Percentiles rank a stretch among this genome's conserved stretches.
phyloP scores from a whole-genome alignment of 30 jellyfish, hydroid and myxozoan species.

The Aurelia sp. region DNA sequence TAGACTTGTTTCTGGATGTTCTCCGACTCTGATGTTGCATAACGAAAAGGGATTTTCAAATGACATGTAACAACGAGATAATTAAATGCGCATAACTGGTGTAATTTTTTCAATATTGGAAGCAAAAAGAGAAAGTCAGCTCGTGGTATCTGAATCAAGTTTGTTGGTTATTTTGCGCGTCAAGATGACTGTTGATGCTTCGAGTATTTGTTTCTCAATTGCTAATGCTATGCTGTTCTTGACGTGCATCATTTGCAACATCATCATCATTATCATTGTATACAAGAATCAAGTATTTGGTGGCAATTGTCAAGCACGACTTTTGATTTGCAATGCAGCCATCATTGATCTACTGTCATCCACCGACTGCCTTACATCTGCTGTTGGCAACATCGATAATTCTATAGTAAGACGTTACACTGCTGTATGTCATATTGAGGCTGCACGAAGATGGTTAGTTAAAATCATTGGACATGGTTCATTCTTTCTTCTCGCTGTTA shows the following conservation, averaged over 20 bases:
- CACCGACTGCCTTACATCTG: neutral
- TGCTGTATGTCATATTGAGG: neutral
- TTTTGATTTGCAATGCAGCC: constrained; percentile 9
- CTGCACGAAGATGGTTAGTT: constrained; percentile 4
- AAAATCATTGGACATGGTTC: neutral
- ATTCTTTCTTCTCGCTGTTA: neutral
- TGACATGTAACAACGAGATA: no score
- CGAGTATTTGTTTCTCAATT: neutral
- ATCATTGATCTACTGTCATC: constrained; percentile 8
- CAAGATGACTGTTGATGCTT: neutral
- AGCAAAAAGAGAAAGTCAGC: no score
- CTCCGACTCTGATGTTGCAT: no score
- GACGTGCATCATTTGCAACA: constrained; percentile 11
- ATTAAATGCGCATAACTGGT: no score
- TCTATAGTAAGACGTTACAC: neutral
- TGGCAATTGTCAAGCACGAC: constrained; percentile 11
- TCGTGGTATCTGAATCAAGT: no score
- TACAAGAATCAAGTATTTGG: constrained; percentile 15
- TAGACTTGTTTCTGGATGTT: no score
- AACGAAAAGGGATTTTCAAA: no score
- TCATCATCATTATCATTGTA: neutral
- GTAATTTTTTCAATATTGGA: no score
- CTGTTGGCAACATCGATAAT: neutral
- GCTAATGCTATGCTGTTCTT: constrained; percentile 2
- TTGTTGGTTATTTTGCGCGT: no score